phyloP scores from a whole-genome alignment of 2,888 invertebrate species.

The Plagodis pulveraria region DNA sequence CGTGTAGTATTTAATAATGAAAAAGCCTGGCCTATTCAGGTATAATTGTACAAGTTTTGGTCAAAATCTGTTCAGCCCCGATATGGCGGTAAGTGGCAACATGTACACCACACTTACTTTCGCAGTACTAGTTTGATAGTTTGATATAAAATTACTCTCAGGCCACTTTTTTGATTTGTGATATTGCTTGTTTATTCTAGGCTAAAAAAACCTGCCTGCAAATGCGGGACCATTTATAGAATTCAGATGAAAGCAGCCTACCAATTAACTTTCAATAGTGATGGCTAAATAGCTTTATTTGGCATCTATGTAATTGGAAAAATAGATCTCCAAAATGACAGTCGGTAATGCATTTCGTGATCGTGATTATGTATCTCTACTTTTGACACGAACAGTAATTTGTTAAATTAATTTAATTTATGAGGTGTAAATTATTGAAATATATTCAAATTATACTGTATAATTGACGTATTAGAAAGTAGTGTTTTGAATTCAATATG shows the following conservation, averaged over 20 bases:
- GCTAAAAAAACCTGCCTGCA: too few species aligned
- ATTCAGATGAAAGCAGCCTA: background rate
- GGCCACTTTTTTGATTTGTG: too few species aligned
- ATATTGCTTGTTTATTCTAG: too few species aligned
- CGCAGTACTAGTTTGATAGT: too few species aligned
- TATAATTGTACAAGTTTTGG: too few species aligned
- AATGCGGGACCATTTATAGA: too few species aligned
- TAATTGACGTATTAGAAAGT: constrained; percentile 18
- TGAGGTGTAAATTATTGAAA: constrained; percentile 6
- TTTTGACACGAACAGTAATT: constrained; percentile 15
- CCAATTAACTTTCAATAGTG: constrained; percentile 2
- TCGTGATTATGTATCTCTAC: constrained; percentile 4
- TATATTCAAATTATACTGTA: constrained; percentile 12
- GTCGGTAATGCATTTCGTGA: constrained; percentile 1
- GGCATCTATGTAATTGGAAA: constrained; percentile 6
- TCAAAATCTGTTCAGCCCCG: too few species aligned
- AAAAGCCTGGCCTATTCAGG: too few species aligned
- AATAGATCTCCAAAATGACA: constrained; percentile 9
- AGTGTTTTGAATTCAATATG: constrained; percentile 8
- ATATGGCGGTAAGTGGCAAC: too few species aligned
- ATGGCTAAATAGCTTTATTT: constrained; percentile 2
- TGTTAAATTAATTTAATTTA: constrained; percentile 11
- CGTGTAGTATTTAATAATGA: too few species aligned
- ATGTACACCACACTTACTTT: too few species aligned
- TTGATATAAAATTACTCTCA: too few species aligned